A percentile compares a stretch with the other conserved stretches of the same genome.
Evolutionary conservation across 2,113 vertebrate species (phyloP).

Genomic region (Poeciliopsis retropinna): DNA sequence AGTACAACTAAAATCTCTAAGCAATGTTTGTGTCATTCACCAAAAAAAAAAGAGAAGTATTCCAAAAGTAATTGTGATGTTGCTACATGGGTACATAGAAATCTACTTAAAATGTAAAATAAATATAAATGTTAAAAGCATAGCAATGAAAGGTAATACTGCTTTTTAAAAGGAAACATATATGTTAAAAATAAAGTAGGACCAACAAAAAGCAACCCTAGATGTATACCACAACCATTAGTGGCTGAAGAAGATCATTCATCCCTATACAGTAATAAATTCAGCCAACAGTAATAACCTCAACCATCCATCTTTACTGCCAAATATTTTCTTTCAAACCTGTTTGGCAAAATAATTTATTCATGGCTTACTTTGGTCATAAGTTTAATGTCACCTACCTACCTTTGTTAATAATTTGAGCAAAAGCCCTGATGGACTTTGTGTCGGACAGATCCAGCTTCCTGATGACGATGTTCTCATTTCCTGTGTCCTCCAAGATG

Average conservation of each 20-base stretch:
- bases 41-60: too few relatives aligned
- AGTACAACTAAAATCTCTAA: neutral
- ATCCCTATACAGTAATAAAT: neutral
- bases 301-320: neutral
- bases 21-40: neutral
- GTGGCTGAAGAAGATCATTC: neutral
- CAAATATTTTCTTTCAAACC: neutral
- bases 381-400: neutral
- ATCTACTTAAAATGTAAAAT: too few relatives aligned
- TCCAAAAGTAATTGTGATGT: too few relatives aligned
- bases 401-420: conserved; percentile 78
- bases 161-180: neutral
- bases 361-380: neutral
- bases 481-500: conserved; percentile 78
- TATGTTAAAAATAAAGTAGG: neutral
- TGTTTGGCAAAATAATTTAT: neutral
- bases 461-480: conserved; percentile 73
- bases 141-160: neutral
- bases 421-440: conserved; percentile 79
- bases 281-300: too few relatives aligned
- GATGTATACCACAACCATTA: neutral
- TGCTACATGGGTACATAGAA: neutral
- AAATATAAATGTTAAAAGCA: neutral
- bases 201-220: neutral
- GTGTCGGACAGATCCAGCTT: conserved; percentile 82